A percentile compares a stretch with the other conserved stretches of the same genome.
Conservation (phyloP, 2,113 vertebrate species). For the Oncorhynchus nerka region DNA sequence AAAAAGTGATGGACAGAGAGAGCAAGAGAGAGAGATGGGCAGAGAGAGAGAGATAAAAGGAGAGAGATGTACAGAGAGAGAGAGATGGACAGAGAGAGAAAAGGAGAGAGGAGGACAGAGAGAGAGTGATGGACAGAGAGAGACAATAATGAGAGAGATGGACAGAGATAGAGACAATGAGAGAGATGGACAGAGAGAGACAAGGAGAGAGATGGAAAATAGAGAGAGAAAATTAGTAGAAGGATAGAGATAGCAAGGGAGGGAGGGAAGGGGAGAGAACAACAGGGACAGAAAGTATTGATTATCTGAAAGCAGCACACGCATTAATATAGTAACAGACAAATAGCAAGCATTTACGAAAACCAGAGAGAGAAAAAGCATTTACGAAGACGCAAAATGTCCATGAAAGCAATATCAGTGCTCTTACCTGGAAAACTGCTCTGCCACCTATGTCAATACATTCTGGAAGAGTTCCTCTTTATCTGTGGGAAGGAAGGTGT, state of each 20-base stretch:
- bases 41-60: too few relatives aligned
- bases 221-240: neutral
- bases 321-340: neutral
- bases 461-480: constrained; percentile 89
- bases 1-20: too few relatives aligned
- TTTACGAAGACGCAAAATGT: neutral
- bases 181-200: too few relatives aligned
- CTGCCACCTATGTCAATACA: constrained; percentile 83
- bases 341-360: too few relatives aligned
- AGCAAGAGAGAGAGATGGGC: too few relatives aligned
- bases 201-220: neutral
- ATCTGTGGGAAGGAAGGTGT: constrained; percentile 48
- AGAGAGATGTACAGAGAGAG: too few relatives aligned
- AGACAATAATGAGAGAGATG: too few relatives aligned
- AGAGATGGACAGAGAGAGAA: too few relatives aligned
- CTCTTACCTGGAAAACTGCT: constrained; percentile 88
- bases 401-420: neutral
- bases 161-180: too few relatives aligned
- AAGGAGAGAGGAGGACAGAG: too few relatives aligned
- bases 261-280: neutral
- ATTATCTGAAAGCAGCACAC: neutral
- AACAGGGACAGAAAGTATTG: neutral
- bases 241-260: neutral
- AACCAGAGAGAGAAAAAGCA: too few relatives aligned
- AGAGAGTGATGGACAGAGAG: too few relatives aligned